Percentiles rank a stretch among this genome's conserved stretches.
These are phyloP conservation scores for Scaptodrosophila lebanonensis DNA, from an alignment of 1,140 invertebrate species.

Conservation along the genomic window DNA sequence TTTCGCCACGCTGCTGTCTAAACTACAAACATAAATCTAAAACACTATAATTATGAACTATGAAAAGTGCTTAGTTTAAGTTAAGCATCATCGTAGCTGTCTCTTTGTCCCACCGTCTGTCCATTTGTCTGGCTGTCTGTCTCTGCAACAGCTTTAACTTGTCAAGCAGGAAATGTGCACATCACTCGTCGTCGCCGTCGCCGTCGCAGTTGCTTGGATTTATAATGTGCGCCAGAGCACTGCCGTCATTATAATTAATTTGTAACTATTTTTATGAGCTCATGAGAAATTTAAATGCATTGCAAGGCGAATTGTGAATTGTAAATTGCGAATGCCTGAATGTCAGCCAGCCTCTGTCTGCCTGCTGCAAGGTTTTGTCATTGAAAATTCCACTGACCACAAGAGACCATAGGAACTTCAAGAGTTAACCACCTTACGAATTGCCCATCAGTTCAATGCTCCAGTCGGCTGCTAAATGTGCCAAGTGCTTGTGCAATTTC, in stretches of 20 bases:
- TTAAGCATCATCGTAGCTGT: slow-evolving; percentile 61
- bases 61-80: slow-evolving; percentile 39
- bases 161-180: slow-evolving; percentile 73
- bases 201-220: not conserved
- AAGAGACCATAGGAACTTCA: no score
- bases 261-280: slow-evolving; percentile 75
- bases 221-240: slow-evolving; percentile 28
- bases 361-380: no score
- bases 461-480: slow-evolving; percentile 45
- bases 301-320: no score
- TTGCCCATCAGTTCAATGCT: no score
- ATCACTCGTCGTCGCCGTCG: slow-evolving; percentile 20
- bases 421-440: no score
- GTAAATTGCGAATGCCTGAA: slow-evolving; percentile 14
- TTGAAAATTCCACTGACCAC: no score
- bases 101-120: no score
- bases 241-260: slow-evolving; percentile 75
- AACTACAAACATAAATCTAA: slow-evolving; percentile 60
- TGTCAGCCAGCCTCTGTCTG: slow-evolving; percentile 9
- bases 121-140: slow-evolving; percentile 39
- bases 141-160: slow-evolving; percentile 62
- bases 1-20: slow-evolving; percentile 54
- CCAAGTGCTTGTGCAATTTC: slow-evolving; percentile 72
- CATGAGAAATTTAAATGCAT: slow-evolving; percentile 70
- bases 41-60: slow-evolving; percentile 68